Evolutionary conservation across 2,888 invertebrate species (phyloP), one percentile per base, ranked within the genome.

Genomic region (Taphrorychus bicolor): DNA sequence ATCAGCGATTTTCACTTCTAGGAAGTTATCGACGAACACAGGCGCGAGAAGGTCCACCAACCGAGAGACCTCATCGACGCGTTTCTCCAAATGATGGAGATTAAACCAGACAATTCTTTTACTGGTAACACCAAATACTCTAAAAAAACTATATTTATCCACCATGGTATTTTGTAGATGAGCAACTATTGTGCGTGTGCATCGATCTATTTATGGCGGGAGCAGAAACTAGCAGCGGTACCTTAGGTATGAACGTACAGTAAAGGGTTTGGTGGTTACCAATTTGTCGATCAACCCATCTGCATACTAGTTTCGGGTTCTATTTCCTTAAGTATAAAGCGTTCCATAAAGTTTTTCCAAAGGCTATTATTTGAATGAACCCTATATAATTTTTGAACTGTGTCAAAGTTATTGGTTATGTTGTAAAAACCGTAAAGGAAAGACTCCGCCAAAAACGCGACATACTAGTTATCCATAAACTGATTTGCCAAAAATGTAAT

Each of bases 191-290:
- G 63, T 78, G 81, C 0, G 42, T 89, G 1, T 89, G 89, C 73
- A 77, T 89, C 74, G 91, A 91, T 74, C 80, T 91, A 62, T 86
- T 91, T 21, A 86, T 90, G 82, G 91, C 89, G 4, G 91, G 91
- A 0, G 85, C 88, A 56, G 90, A 91, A 79, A 91, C 91, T 0
- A 90, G 89, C 0, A 87, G 87, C 70, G 89, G 88, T 75, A 87
- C 89, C 0, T 81, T 88, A 7, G 67, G 69, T 66, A 53, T n/a
- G n/a, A n/a, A n/a, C n/a, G 48, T 24, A 21, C 3, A 32, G 11
- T 32, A n/a, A n/a, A n/a, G n/a, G n/a, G n/a, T n/a, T n/a, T n/a
- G n/a, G n/a, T n/a, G n/a, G n/a, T n/a, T n/a, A n/a, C n/a, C n/a
- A n/a, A n/a, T n/a, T n/a, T n/a, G n/a, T n/a, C n/a, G n/a, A n/a